Base-by-base conservation (phyloP, 30 jellyfish, hydroid and myxozoan genomes). In the Turritopsis rubra region DNA sequence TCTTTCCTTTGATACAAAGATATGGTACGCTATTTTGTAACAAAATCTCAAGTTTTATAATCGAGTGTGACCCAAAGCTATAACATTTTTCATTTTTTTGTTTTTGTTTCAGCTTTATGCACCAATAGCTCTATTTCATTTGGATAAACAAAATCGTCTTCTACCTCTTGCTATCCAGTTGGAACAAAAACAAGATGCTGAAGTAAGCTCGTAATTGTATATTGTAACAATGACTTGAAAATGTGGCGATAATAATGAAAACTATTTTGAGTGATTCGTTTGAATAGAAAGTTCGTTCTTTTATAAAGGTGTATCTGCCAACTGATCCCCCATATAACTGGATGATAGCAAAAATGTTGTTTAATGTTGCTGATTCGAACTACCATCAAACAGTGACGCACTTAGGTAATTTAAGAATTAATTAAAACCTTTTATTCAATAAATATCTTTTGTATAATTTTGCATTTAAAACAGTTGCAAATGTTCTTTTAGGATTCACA, bases 291-390 rank as follows among this genome's bases (percentile, higher is more conserved):
- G n/a, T n/a, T n/a, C n/a, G n/a, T n/a, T n/a, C n/a, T n/a, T n/a
- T n/a, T n/a, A n/a, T n/a, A n/a, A 5, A 74, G 83, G 83, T 74
- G 5, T 74, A 21, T 28, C 60, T 74, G n/a, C 83, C 83, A 21
- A 22, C 83, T n/a, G 83, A 74, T n/a, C 83, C 83, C 8, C 27
- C 29, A 28, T 74, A 74, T 18, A 74, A 28, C 29, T 74, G 83
- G 83, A 5, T 74, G 66, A 7, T 74, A 18, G 83, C 60, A 28
- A 74, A 74, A 74, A 74, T 74, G 83, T n/a, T 21, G 29, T 74
- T 74, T 29, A 74, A 74, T 18, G 52, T 21, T 8, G 52, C 83
- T 74, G 83, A 74, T n/a, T 75, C 83, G 8, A 52, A 28, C 8
- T 22, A 21, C 18, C 83, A 74, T 29, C 83, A 74, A 29, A n/a